phyloP scores from a whole-genome alignment of 2,113 vertebrate genomes.

The Takifugu flavidus region DNA sequence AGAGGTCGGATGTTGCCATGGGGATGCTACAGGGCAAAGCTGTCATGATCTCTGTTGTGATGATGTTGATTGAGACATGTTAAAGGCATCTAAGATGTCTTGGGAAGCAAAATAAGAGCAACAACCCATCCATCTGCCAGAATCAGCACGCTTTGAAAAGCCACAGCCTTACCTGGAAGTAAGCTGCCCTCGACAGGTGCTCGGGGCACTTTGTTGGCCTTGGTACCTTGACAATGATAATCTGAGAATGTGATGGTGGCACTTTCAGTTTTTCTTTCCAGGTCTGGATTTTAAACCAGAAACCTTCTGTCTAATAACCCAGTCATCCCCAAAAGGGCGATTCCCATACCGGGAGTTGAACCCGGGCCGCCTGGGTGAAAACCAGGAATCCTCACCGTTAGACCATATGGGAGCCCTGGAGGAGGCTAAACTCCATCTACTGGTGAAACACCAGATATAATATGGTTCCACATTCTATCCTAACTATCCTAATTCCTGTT shows the following conservation, averaged over 20 bases:
- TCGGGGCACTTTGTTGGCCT: too few species aligned
- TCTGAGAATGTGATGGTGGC: neutral
- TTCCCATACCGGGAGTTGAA: too few species aligned
- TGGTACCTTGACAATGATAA: neutral
- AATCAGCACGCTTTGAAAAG: too few species aligned
- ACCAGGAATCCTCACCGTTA: neutral
- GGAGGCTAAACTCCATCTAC: neutral
- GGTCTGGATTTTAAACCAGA: too few species aligned
- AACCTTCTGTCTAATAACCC: too few species aligned
- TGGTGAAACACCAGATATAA: neutral
- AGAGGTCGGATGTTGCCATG: slow-evolving; percentile 53
- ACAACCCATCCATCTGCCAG: neutral
- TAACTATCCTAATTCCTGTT: too few species aligned
- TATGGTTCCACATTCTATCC: too few species aligned
- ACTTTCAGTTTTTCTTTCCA: too few species aligned
- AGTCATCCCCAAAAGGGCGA: neutral
- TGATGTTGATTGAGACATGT: slow-evolving; percentile 8
- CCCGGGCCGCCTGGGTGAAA: neutral
- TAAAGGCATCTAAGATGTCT: slow-evolving; percentile 16
- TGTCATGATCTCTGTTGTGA: slow-evolving; percentile 31
- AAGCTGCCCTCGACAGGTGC: too few species aligned
- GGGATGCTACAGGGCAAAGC: slow-evolving; percentile 41
- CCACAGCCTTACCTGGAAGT: too few species aligned
- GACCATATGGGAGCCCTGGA: neutral
- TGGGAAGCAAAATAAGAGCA: slow-evolving; percentile 1